phyloP scores from a whole-genome alignment of 1,140 invertebrate species.

The Zaprionus ornatus region DNA sequence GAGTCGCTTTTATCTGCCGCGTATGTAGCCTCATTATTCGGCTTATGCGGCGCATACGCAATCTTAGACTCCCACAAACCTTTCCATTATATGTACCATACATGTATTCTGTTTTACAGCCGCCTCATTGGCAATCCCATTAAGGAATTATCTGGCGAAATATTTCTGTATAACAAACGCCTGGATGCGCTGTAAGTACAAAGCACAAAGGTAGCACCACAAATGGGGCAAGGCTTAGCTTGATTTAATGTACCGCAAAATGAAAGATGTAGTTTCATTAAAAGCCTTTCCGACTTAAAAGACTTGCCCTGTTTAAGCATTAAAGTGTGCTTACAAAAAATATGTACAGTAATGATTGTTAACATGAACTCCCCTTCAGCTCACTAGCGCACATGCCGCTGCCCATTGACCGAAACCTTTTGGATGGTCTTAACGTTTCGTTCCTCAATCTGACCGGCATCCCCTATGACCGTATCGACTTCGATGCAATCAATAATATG shows the following conservation, averaged over 20 bases:
- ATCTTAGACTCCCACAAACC: slow-evolving; percentile 45
- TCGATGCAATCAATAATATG: slow-evolving; percentile 85
- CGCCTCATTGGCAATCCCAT: slow-evolving; percentile 84
- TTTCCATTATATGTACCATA: neutral
- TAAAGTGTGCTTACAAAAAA: neutral
- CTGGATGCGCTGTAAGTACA: slow-evolving; percentile 85
- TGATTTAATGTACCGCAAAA: slow-evolving; percentile 20
- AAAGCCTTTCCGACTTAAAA: neutral
- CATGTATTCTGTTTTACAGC: slow-evolving; percentile 75
- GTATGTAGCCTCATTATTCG: slow-evolving; percentile 57
- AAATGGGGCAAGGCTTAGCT: slow-evolving; percentile 13
- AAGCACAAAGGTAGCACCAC: slow-evolving; percentile 1
- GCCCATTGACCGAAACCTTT: slow-evolving; percentile 52
- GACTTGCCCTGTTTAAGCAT: neutral
- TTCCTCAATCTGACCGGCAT: slow-evolving; percentile 86
- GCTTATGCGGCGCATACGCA: slow-evolving; percentile 62
- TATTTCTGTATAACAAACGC: slow-evolving; percentile 84
- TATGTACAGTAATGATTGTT: neutral
- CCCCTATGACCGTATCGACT: slow-evolving; percentile 85
- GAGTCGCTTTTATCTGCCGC: slow-evolving; percentile 46
- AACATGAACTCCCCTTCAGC: slow-evolving; percentile 22
- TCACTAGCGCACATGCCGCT: slow-evolving; percentile 68
- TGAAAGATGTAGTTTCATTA: neutral
- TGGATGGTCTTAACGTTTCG: slow-evolving; percentile 67
- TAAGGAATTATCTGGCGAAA: slow-evolving; percentile 82